These are phyloP conservation scores for Lanius collurio DNA, from an alignment of 2,113 vertebrate species.

Conservation along the genomic window DNA sequence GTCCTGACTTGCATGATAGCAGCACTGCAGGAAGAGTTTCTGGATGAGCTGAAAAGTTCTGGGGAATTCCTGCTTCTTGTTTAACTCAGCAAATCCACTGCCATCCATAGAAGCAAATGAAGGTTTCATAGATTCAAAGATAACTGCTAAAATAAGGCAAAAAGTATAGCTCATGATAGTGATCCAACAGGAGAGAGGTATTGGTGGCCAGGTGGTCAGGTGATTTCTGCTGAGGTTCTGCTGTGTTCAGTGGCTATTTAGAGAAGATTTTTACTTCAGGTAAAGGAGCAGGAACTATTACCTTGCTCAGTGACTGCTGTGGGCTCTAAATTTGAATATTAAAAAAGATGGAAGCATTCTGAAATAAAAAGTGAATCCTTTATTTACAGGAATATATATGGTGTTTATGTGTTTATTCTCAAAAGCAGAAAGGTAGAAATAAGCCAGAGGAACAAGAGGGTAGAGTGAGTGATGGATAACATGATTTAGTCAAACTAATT, in stretches of 20 bases:
- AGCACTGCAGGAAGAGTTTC: not conserved
- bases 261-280: not conserved
- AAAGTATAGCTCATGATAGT: not conserved
- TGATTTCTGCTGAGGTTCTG: not conserved
- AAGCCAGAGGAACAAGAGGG: constrained; percentile 20
- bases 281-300: not conserved
- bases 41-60: not conserved
- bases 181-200: not conserved
- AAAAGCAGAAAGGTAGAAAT: constrained; percentile 43
- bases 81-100: not conserved
- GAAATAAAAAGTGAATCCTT: not conserved
- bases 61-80: not conserved
- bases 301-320: not conserved
- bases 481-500: constrained; percentile 36
- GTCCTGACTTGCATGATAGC: not conserved
- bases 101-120: not conserved
- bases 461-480: constrained; percentile 42
- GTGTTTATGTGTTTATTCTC: not conserved
- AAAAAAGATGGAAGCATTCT: not conserved
- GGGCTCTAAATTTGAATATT: not conserved
- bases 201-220: not conserved
- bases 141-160: not conserved
- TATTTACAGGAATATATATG: not conserved
- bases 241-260: not conserved
- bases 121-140: not conserved